These are phyloP conservation scores for Amphipyra tragopoginis DNA, from an alignment of 2,888 invertebrate species.

Conservation along the genomic window DNA sequence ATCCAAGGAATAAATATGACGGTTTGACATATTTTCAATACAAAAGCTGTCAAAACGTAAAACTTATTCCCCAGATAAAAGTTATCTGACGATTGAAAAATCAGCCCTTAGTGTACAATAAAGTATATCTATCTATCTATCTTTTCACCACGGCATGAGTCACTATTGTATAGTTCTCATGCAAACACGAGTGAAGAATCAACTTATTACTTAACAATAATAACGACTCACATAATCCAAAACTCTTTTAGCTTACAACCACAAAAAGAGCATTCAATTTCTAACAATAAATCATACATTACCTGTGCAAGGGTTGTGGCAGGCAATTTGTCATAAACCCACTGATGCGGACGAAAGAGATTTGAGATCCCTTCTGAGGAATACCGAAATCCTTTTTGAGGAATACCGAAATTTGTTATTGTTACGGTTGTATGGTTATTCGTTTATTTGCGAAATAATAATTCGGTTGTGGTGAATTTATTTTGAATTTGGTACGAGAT, in stretches of 20 bases:
- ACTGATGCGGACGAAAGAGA: constrained; percentile 78
- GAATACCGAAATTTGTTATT: constrained; percentile 73
- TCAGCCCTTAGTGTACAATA: no score
- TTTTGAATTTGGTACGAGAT: constrained; percentile 25
- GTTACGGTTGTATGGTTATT: constrained; percentile 72
- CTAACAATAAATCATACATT: constrained; percentile 85
- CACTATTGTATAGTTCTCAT: no score
- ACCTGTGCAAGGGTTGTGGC: constrained; percentile 84
- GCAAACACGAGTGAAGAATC: no score
- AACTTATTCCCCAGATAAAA: no score
- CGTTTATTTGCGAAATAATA: constrained; percentile 54
- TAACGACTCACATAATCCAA: constrained; percentile 22
- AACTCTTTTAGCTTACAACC: constrained; percentile 34
- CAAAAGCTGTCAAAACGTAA: no score
- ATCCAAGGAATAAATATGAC: no score
- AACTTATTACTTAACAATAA: background rate
- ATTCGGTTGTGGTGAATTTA: constrained; percentile 18
- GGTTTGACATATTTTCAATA: no score
- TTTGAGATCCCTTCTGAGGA: constrained; percentile 70
- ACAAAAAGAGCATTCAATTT: constrained; percentile 50
- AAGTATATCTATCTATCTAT: no score
- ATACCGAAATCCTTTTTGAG: constrained; percentile 66
- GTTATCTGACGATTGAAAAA: no score
- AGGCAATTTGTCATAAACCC: constrained; percentile 87
- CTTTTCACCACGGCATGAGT: no score